phyloP scores from a whole-genome alignment of 2,113 vertebrate genomes.

The Neolamprologus hecqui region DNA sequence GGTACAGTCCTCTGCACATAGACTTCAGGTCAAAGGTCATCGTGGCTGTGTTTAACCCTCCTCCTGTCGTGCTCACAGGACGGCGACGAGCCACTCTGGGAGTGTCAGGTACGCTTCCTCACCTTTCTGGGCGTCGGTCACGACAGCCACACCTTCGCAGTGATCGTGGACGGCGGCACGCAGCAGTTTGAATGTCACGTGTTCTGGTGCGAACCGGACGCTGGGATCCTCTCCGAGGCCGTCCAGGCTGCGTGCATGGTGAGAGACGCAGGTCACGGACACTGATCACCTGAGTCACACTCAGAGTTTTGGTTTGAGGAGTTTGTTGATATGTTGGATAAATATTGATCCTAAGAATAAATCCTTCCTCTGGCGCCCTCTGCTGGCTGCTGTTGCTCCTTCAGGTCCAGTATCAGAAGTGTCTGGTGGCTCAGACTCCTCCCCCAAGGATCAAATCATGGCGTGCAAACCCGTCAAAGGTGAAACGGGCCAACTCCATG shows the following conservation, averaged over 20 bases:
- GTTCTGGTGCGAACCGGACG: slow-evolving; percentile 95
- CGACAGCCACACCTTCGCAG: slow-evolving; percentile 88
- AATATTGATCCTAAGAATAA: background rate
- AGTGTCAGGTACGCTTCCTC: slow-evolving; percentile 87
- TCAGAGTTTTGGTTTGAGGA: background rate
- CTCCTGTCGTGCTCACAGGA: slow-evolving; percentile 50
- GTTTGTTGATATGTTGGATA: background rate
- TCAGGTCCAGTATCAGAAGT: slow-evolving; percentile 93
- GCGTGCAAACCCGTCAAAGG: slow-evolving; percentile 61
- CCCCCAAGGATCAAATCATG: slow-evolving; percentile 73
- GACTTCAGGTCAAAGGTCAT: background rate
- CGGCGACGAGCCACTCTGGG: slow-evolving; percentile 81
- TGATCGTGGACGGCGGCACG: slow-evolving; percentile 88
- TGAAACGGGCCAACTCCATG: slow-evolving; percentile 77
- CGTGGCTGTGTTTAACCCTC: background rate
- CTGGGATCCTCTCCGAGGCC: slow-evolving; percentile 86
- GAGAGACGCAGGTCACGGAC: background rate
- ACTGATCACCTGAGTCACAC: background rate
- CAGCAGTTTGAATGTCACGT: slow-evolving; percentile 92
- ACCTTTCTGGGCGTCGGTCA: slow-evolving; percentile 96
- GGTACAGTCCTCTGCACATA: slow-evolving; percentile 33
- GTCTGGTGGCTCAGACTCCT: slow-evolving; percentile 85
- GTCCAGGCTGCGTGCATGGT: slow-evolving; percentile 98
- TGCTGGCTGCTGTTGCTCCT: background rate
- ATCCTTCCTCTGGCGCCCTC: background rate